Evolutionary conservation across 2,888 invertebrate species (phyloP), one percentile per base, ranked within the genome.

Genomic region (Protophormia terraenovae): DNA sequence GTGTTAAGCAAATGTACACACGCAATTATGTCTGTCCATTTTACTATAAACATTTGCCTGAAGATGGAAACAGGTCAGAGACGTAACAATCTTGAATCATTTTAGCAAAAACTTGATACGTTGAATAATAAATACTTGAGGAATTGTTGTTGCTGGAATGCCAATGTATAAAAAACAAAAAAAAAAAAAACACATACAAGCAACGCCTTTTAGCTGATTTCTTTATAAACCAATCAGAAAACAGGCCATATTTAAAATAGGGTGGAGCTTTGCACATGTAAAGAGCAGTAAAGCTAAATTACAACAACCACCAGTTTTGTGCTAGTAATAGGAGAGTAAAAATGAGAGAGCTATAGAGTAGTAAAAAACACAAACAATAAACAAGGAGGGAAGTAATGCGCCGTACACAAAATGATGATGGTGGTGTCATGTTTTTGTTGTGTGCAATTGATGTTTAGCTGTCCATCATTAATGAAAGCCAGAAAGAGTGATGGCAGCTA

Each of bases 181-280:
- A 71, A 67, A 8, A 55, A 64, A 19, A 45, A 50, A 24, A 69
- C 10, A 47, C 67, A 32, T 41, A 60, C 53, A 16, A 81, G 85
- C 69, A 87, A 89, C 90, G 89, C 90, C 90, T 87, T 83, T 83
- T 86, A 86, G 84, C 83, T 76, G 27, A 12, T 16, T 60, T 55
- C 83, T 60, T 69, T 2, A 14, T 80, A 47, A 72, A 66, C 90
- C 91, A 90, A 91, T 91, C 89, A 88, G 62, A 87, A 84, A 82
- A 87, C 87, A 89, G 90, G 91, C 90, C 91, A 90, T 91, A 89
- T 90, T 91, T 89, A 90, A 90, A 90, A 88, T 38, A 84, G 88
- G 91, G 91, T 89, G 90, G 88, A 84, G 87, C 87, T 80, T 64
- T 67, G 81, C 72, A 81, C 75, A 85, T 86, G 38, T 29, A 72